Evolutionary conservation across 2,888 invertebrate genomes (phyloP), one percentile per base, ranked within the genome.

Genomic region (Globia sparganii): DNA sequence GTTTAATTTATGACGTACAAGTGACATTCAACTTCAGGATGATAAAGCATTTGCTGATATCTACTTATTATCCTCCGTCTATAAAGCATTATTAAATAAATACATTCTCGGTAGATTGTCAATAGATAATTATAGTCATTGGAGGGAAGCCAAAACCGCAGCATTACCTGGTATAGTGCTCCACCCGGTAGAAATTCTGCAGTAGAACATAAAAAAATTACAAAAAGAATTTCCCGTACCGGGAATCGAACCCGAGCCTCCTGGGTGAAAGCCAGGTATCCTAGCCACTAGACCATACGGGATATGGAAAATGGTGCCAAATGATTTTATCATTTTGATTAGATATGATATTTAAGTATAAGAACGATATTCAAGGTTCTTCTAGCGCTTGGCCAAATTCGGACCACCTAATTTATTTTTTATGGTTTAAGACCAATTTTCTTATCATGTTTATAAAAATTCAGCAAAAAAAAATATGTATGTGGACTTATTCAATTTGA

Each of bases 231-330:
- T 78, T 78, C 78, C 78, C 78, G 78, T 78, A 78, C 97, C 97
- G 97, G 97, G 97, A 97, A 97, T 97, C 97, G 97, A 97, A 97
- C 97, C 97, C 97, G 97, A 97, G 97, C 97, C 97, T 97, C 97
- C 97, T 97, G 97, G 97, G 97, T 97, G 97, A 97, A 97, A 97
- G 97, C 97, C 97, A 97, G 97, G 97, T 97, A 97, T 97, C 97
- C 97, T 97, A 97, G 97, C 97, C 97, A 97, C 97, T 97, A 97
- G 97, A 97, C 81, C 78, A 78, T 78, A 78, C 81, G 81, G 78
- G 84, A 72, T 18, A 37, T 53, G 0, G 0, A 0, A 0, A 0
- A 0, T 0, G 0, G 0, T 1, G 15, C 31, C 15, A 64, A 81
- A 77, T 49, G 11, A 34, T 43, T 69, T 71, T 0, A 46, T 13